phyloP scores from a whole-genome alignment of 2,797 vertebrate genomes.

The Ispidina lecontei region DNA sequence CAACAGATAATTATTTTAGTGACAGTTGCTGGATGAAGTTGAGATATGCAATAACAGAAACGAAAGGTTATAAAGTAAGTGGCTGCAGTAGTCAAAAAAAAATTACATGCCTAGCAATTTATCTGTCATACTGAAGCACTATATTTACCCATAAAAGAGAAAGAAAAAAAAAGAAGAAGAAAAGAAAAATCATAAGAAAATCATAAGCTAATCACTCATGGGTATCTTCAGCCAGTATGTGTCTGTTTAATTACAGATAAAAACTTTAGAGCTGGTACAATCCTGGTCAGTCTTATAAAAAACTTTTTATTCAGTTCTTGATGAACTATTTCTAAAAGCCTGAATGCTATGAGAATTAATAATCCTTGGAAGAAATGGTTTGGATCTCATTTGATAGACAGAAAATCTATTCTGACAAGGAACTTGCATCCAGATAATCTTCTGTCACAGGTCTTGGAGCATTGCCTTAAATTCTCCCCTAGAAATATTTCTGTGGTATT shows the following conservation, averaged over 20 bases:
- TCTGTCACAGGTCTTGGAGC: neutral
- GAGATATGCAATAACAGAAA: conserved; percentile 10
- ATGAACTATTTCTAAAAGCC: neutral
- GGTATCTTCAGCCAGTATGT: neutral
- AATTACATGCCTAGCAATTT: conserved; percentile 21
- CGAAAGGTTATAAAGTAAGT: conserved; percentile 22
- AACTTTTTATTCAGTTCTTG: conserved; percentile 15
- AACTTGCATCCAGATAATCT: neutral
- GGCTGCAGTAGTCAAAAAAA: neutral
- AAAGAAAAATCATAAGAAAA: neutral
- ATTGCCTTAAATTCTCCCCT: neutral
- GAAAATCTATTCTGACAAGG: conserved; percentile 42
- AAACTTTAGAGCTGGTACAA: neutral
- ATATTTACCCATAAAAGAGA: neutral
- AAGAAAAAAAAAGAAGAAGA: too few species aligned
- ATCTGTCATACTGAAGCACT: neutral
- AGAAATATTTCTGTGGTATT: neutral
- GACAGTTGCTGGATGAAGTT: conserved; percentile 5
- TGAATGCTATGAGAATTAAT: conserved; percentile 22
- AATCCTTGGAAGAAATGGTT: conserved; percentile 9
- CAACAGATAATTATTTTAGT: conserved; percentile 28
- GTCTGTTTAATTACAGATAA: conserved; percentile 16
- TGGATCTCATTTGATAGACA: conserved; percentile 33
- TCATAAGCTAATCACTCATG: neutral
- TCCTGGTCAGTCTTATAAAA: neutral